These are phyloP conservation scores for Todus mexicanus DNA, from an alignment of 2,797 vertebrate species.

Conservation along the genomic window DNA sequence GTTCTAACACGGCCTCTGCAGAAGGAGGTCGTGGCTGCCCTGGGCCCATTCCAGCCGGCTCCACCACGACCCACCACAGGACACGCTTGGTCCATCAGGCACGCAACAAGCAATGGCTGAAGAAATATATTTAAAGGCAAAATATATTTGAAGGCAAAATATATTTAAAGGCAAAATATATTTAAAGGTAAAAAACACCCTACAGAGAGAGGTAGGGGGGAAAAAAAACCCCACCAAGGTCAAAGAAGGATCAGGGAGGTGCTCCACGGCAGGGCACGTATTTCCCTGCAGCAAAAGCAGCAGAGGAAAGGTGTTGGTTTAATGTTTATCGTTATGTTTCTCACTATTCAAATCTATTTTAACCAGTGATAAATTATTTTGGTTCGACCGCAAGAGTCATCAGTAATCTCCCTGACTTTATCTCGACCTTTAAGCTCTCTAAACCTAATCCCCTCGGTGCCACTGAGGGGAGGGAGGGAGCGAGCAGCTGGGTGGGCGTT, in stretches of 20 bases:
- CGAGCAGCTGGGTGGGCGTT: neutral
- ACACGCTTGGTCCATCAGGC: neutral
- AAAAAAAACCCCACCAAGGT: neutral
- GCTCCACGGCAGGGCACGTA: neutral
- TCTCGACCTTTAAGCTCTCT: neutral
- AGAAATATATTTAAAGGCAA: fast-evolving
- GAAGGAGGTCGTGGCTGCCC: neutral
- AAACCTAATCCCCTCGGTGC: neutral
- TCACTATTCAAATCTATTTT: neutral
- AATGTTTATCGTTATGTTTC: neutral
- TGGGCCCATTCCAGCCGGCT: neutral
- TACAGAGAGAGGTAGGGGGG: fast-evolving
- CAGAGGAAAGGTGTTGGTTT: neutral
- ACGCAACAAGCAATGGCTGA: fast-evolving
- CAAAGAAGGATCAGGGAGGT: neutral
- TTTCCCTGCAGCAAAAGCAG: neutral
- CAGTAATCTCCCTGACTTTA: neutral
- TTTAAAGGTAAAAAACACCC: neutral
- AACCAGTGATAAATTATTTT: neutral
- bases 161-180: too few species aligned
- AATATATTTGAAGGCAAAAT: fast-evolving
- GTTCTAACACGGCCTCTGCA: neutral
- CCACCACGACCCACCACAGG: neutral
- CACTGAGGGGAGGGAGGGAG: fast-evolving
- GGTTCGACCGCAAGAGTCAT: neutral